Percentiles rank a stretch among this genome's conserved stretches.
Evolutionary conservation across 1,140 invertebrate genomes (phyloP).

Genomic region (Cepaea nemoralis): DNA sequence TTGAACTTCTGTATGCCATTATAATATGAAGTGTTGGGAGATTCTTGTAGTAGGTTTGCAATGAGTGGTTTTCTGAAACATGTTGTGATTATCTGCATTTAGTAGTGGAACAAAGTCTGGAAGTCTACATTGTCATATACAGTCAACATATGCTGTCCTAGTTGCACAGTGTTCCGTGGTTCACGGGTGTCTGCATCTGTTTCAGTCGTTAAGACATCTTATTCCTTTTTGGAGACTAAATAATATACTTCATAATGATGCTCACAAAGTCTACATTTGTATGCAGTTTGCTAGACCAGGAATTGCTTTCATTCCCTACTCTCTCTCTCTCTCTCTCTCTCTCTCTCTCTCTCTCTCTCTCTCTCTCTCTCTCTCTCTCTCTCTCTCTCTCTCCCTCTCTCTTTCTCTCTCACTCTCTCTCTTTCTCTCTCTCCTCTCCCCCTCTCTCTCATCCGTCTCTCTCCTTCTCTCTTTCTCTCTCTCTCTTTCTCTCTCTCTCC

Average conservation of each 20-base stretch:
- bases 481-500: background rate
- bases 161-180: too few relatives aligned
- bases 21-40: background rate
- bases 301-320: background rate
- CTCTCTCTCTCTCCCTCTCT: background rate
- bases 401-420: background rate
- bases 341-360: background rate
- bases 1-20: background rate
- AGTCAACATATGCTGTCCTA: too few relatives aligned
- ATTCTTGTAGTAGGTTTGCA: background rate
- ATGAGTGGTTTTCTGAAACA: background rate
- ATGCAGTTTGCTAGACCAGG: too few relatives aligned
- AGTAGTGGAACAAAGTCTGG: background rate
- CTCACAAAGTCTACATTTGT: too few relatives aligned
- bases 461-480: background rate
- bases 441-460: background rate
- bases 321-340: background rate
- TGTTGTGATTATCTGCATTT: background rate
- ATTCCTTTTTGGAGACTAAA: too few relatives aligned
- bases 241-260: too few relatives aligned
- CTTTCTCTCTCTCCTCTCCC: background rate
- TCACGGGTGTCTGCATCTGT: too few relatives aligned
- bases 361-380: too few relatives aligned
- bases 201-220: too few relatives aligned
- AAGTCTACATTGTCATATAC: too few relatives aligned